Base-by-base conservation (phyloP, 2,113 vertebrate genomes). In the Colius striatus region DNA sequence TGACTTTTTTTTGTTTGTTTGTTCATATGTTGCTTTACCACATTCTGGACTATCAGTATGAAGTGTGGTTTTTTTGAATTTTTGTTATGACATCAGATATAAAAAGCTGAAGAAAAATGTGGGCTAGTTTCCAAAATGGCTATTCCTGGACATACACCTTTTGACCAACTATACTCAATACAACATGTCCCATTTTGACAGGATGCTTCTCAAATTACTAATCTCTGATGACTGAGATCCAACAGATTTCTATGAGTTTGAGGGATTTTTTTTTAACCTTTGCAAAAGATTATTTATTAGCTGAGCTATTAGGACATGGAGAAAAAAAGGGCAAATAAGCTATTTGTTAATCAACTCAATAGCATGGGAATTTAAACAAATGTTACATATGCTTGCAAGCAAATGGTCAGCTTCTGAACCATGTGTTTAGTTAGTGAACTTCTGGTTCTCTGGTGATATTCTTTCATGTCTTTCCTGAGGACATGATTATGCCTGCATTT, bases 341-440 rank as follows among this genome's bases (percentile, higher is more conserved):
- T 94, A 81, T 95, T 95, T 96, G 94, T 90, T 86, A 93, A 90
- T 92, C 85, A 81, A 89, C 88, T 93, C 94, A 87, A 6, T 84
- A 94, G 88, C 88, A 96, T 82, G 83, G 62, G 93, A 92, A 84
- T 95, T 96, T 94, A 90, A 95, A 87, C 96, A 97, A 97, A 96
- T 95, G 96, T 97, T 97, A 74, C 90, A 32, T 93, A 50, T 78
- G 73, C 92, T 90, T 96, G 94, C 93, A 94, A 96, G 84, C 96
- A 97, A 96, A 97, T 96, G 96, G 96, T 94, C 85, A 89, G 83
- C 79, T 95, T 90, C 90, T 96, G 90, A 97, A 87, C 88, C 94
- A 95, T 86, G 94, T 96, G 96, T 93, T 97, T 94, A 27, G 15
- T 77, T 81, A 81, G 85, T 61, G 88, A 95, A 89, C 70, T 93